Evolutionary conservation across 2,113 vertebrate species (phyloP).

Genomic region (Chaetops frenatus): DNA sequence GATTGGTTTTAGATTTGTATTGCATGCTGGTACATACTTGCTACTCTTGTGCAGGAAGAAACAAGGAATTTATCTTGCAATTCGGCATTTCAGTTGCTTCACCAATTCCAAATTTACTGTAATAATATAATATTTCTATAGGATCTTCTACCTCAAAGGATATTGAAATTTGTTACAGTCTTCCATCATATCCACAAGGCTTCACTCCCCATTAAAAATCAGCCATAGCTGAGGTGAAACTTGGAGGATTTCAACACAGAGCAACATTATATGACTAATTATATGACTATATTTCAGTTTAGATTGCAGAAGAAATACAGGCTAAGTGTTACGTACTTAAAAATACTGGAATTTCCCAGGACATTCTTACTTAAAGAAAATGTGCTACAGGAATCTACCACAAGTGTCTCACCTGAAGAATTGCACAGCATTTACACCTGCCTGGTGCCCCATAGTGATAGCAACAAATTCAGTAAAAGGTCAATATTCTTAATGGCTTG

Average conservation of each 20-base stretch:
- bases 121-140: background rate
- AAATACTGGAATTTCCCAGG: background rate
- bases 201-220: background rate
- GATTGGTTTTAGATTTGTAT: background rate
- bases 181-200: background rate
- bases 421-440: background rate
- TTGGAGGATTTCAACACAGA: background rate
- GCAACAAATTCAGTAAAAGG: background rate
- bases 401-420: conserved; percentile 11
- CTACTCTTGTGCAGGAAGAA: background rate
- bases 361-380: background rate
- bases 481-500: background rate
- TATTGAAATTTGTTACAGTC: background rate
- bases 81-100: background rate
- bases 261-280: background rate
- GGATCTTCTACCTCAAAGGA: background rate
- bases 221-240: background rate
- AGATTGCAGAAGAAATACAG: background rate
- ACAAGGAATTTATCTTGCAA: background rate
- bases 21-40: background rate
- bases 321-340: background rate
- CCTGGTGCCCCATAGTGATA: background rate
- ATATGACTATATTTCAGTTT: background rate
- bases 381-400: background rate
- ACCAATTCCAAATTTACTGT: background rate